phyloP scores from a whole-genome alignment of 1,140 invertebrate genomes.

The Hypsibius dujardini region DNA sequence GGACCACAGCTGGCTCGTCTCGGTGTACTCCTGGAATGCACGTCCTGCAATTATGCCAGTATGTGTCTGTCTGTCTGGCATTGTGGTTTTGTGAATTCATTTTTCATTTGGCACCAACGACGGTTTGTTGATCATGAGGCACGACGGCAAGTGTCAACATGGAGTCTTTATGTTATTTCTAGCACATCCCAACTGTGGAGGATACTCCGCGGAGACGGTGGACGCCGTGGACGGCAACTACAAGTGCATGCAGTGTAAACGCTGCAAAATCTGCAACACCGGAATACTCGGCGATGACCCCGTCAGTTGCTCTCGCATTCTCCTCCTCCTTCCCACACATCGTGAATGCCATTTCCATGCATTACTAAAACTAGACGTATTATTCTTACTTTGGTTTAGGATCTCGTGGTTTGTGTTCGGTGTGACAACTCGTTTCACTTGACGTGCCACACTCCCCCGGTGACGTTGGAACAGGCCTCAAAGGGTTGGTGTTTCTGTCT shows the following conservation, averaged over 20 bases:
- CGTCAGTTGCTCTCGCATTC: not conserved
- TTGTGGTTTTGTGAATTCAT: conserved; percentile 19
- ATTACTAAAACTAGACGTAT: not conserved
- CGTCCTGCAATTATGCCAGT: conserved; percentile 27
- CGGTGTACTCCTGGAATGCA: conserved; percentile 46
- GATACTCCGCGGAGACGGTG: conserved; percentile 32
- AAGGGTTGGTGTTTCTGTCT: not conserved
- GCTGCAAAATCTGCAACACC: conserved; percentile 32
- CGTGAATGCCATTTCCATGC: conserved; percentile 18
- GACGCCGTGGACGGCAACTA: conserved; percentile 31
- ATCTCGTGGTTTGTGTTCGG: conserved; percentile 19
- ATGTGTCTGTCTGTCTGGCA: not conserved
- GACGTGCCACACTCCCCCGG: conserved; percentile 19
- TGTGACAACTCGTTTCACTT: conserved; percentile 22
- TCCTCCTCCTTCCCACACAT: not conserved
- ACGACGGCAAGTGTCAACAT: conserved; percentile 20
- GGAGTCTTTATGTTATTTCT: conserved; percentile 23
- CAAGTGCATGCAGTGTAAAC: conserved; percentile 37
- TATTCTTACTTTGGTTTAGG: not conserved
- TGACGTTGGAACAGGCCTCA: not conserved
- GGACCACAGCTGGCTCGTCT: conserved; percentile 26
- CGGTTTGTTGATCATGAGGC: not conserved
- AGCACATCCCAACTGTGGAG: conserved; percentile 38
- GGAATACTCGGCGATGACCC: conserved; percentile 21
- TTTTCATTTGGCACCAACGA: not conserved